These are phyloP conservation scores for Etheostoma perlongum DNA, from an alignment of 2,797 vertebrate genomes.

Conservation along the genomic window DNA sequence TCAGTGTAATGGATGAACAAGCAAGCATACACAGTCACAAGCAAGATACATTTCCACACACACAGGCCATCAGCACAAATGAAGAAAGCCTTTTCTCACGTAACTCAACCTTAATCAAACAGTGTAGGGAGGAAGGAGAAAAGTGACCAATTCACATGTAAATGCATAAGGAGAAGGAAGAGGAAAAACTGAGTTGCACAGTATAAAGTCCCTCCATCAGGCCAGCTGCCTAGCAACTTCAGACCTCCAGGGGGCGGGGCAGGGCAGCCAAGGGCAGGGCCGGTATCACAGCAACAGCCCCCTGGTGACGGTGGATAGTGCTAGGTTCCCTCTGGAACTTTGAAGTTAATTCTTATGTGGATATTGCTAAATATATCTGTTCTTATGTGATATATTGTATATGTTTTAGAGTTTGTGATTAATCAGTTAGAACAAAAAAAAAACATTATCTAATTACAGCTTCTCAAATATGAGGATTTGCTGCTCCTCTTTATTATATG, in stretches of 20 bases:
- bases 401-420: neutral
- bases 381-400: neutral
- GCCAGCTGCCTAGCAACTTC: slow-evolving; percentile 54
- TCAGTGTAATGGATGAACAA: slow-evolving; percentile 2
- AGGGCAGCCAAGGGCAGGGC: slow-evolving; percentile 8
- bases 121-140: neutral
- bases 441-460: neutral
- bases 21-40: neutral
- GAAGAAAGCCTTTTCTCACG: neutral
- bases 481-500: neutral
- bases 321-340: neutral
- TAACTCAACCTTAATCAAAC: slow-evolving; percentile 27
- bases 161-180: slow-evolving; percentile 13
- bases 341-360: neutral
- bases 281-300: slow-evolving; percentile 49
- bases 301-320: slow-evolving; percentile 36
- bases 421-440: neutral
- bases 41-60: neutral
- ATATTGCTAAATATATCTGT: neutral
- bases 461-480: neutral
- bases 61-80: neutral
- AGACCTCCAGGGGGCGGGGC: slow-evolving; percentile 39
- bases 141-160: slow-evolving; percentile 34
- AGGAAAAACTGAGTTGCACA: slow-evolving; percentile 49
- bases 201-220: slow-evolving; percentile 32